Evolutionary conservation across 2,888 invertebrate genomes (phyloP).

Genomic region (Notodonta ziczac): DNA sequence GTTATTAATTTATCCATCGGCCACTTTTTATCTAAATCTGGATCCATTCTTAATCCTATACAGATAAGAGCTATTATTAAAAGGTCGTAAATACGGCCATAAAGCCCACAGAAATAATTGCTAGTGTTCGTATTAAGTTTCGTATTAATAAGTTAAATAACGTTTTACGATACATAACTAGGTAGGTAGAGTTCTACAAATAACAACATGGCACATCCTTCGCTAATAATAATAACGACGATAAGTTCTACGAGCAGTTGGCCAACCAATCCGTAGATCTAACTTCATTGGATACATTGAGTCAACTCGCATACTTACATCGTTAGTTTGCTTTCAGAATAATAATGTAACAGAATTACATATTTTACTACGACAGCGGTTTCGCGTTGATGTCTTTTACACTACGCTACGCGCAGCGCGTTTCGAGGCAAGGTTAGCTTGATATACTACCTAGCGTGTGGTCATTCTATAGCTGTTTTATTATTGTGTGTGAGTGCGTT

Average conservation of each 20-base stretch:
- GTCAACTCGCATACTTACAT: too few species aligned
- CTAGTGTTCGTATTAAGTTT: neutral
- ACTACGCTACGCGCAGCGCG: conserved; percentile 2
- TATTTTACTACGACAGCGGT: neutral
- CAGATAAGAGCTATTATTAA: conserved; percentile 1
- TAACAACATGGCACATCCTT: too few species aligned
- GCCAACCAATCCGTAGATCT: too few species aligned
- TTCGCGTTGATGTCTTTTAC: conserved; percentile 41
- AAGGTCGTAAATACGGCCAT: neutral
- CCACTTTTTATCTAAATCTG: neutral
- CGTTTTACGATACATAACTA: neutral
- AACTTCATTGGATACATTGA: too few species aligned
- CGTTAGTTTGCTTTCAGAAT: neutral
- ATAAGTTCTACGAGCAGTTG: too few species aligned
- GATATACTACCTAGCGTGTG: neutral
- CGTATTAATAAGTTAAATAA: neutral
- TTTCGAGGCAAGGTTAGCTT: neutral
- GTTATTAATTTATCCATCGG: too few species aligned
- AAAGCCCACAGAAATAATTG: conserved; percentile 2
- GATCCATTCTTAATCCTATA: neutral
- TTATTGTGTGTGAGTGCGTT: too few species aligned
- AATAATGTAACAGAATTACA: too few species aligned
- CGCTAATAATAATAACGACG: too few species aligned
- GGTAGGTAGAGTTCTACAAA: too few species aligned
- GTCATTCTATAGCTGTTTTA: neutral